These are phyloP conservation scores for Paralvinella palmiformis DNA, from an alignment of 1,140 invertebrate species.

Conservation along the genomic window DNA sequence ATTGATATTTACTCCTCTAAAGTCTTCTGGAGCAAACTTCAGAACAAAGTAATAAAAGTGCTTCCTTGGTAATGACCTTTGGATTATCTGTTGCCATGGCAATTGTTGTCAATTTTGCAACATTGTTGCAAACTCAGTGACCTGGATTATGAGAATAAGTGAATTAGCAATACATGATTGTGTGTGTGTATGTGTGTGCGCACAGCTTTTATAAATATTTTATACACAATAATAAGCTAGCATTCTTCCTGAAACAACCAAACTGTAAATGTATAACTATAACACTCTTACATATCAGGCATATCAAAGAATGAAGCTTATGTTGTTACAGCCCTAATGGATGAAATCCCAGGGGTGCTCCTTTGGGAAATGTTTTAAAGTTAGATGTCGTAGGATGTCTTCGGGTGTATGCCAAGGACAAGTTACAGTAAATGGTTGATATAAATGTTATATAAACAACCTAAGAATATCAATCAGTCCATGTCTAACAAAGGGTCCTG, in stretches of 20 bases:
- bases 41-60: constrained; percentile 33
- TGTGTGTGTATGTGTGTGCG: no score
- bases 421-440: no score
- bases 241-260: not conserved
- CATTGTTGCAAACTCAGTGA: constrained; percentile 82
- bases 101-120: constrained; percentile 73
- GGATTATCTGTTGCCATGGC: constrained; percentile 62
- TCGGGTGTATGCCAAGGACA: not conserved
- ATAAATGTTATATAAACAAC: no score
- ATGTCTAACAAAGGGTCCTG: no score
- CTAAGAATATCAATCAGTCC: no score
- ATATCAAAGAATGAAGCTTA: not conserved
- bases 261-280: no score
- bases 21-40: constrained; percentile 33
- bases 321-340: not conserved
- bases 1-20: constrained; percentile 43
- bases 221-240: no score
- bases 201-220: not conserved
- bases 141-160: no score
- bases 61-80: constrained; percentile 60
- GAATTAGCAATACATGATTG: constrained; percentile 19
- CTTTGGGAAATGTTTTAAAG: no score
- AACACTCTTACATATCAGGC: no score
- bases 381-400: no score
- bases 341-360: no score